phyloP scores from a whole-genome alignment of 2,888 invertebrate genomes.

The Odontocerum albicorne region DNA sequence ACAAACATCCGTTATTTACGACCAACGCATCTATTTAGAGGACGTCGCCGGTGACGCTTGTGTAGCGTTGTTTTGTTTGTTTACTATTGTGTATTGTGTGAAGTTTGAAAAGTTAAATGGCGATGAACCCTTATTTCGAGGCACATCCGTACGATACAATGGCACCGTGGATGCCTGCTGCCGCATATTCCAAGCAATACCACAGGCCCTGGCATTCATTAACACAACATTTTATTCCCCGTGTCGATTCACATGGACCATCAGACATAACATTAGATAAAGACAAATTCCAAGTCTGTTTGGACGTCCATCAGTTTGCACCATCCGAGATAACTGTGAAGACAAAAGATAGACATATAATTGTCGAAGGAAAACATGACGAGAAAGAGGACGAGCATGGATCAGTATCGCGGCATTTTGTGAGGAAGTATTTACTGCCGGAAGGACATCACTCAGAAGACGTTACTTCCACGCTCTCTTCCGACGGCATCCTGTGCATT shows the following conservation, averaged over 20 bases:
- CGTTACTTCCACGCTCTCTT: slow-evolving; percentile 71
- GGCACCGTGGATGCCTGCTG: slow-evolving; percentile 15
- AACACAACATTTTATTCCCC: slow-evolving; percentile 9
- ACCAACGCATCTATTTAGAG: too few species aligned
- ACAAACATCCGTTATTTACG: too few species aligned
- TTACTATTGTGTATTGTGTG: background rate
- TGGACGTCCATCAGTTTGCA: slow-evolving; percentile 69
- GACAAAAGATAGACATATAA: slow-evolving; percentile 60
- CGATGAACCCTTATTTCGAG: slow-evolving; percentile 8
- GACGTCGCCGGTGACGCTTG: background rate
- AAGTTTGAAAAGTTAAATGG: slow-evolving; percentile 1
- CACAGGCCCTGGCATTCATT: slow-evolving; percentile 1
- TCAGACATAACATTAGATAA: slow-evolving; percentile 32
- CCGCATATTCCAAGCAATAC: slow-evolving; percentile 8
- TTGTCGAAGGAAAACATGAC: slow-evolving; percentile 66
- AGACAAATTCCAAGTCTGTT: slow-evolving; percentile 56
- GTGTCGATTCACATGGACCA: slow-evolving; percentile 2
- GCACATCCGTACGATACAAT: slow-evolving; percentile 16
- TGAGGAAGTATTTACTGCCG: slow-evolving; percentile 72
- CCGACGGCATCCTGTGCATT: slow-evolving; percentile 74
- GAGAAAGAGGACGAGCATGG: slow-evolving; percentile 77
- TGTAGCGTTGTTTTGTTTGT: background rate
- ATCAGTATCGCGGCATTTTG: slow-evolving; percentile 71
- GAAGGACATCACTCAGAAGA: slow-evolving; percentile 70
- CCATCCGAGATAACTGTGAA: slow-evolving; percentile 71